Base-by-base conservation (phyloP, 2,113 vertebrate species). In the Neodon shergylaensis region DNA sequence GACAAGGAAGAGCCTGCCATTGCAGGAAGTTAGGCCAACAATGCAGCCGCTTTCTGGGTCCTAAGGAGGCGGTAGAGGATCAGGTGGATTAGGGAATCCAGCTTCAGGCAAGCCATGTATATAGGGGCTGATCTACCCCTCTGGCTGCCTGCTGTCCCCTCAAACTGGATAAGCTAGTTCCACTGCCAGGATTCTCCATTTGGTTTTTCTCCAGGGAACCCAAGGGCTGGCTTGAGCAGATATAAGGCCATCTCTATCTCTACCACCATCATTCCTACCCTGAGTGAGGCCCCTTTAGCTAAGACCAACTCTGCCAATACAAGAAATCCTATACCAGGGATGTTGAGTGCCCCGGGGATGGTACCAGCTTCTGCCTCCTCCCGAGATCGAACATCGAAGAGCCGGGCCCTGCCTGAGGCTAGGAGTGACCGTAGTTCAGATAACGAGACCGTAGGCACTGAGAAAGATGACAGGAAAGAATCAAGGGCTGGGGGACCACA, bases 271-370 rank as follows among this genome's bases (percentile, higher is more conserved):
- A 36, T 61, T 19, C 81, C 82, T 65, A 16, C 1, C 63, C 84
- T 88, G 49, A 66, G 1, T 11, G 49, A 70, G 21, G n/a, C 10
- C 78, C 78, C 7, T 39, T 24, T 33, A 5, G 49, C 66, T 42
- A 85, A 79, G 21, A 63, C 42, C 42, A 58, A 72, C 73, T 31
- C 4, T 24, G 16, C 68, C 92, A 47, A 68, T 39, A 54, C 0
- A 9, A 36, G 83, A 83, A 28, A n/a, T 3, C 66, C 81, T 73
- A 0, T 92, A 96, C 95, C 96, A 28, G 94, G 97, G 77, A 97
- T 97, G 94, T 96, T 97, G 78, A 97, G 77, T 6, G 96, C 96
- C 72, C 96, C 95, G 0, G 97, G 96, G 63, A 97, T 96, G 96
- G 96, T 97, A 63, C 97, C 97, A 16, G 94, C 95, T 0, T 97